Conservation (phyloP, 2,797 vertebrate genomes). For the Scarus forsteni region DNA sequence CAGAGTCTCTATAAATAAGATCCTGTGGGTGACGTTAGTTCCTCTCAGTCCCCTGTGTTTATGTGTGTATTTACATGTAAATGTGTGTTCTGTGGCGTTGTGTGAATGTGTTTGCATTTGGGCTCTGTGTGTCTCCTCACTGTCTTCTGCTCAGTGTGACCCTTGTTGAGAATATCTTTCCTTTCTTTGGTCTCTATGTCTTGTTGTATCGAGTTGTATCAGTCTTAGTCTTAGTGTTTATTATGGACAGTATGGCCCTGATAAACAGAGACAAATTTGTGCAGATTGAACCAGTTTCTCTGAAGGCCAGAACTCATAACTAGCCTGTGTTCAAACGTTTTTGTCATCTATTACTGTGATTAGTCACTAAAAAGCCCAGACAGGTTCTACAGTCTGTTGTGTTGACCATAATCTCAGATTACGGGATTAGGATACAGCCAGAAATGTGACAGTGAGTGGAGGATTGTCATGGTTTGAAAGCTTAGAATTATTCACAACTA, state of each 20-base stretch:
- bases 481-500: constrained; percentile 12
- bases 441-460: constrained; percentile 26
- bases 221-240: constrained; percentile 28
- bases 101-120: constrained; percentile 26
- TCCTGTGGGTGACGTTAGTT: constrained; percentile 73
- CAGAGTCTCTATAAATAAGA: constrained; percentile 77
- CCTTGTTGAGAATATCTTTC: not conserved
- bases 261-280: constrained; percentile 56
- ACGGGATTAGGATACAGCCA: constrained; percentile 31
- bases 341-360: constrained; percentile 25
- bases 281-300: constrained; percentile 12
- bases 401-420: constrained; percentile 69
- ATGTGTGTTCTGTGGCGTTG: constrained; percentile 39
- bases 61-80: constrained; percentile 67
- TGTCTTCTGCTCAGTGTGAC: constrained; percentile 20
- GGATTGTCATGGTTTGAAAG: constrained; percentile 21
- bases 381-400: constrained; percentile 34
- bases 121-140: constrained; percentile 6
- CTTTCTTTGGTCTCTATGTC: constrained; percentile 8
- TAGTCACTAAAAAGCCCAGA: constrained; percentile 29
- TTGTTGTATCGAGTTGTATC: constrained; percentile 32
- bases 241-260: constrained; percentile 31
- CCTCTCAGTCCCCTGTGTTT: constrained; percentile 64
- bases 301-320: constrained; percentile 15
- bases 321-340: constrained; percentile 3